A percentile compares a stretch with the other conserved stretches of the same genome.
Conservation (phyloP, 2,888 invertebrate species). For the Mellilla xanthometata region DNA sequence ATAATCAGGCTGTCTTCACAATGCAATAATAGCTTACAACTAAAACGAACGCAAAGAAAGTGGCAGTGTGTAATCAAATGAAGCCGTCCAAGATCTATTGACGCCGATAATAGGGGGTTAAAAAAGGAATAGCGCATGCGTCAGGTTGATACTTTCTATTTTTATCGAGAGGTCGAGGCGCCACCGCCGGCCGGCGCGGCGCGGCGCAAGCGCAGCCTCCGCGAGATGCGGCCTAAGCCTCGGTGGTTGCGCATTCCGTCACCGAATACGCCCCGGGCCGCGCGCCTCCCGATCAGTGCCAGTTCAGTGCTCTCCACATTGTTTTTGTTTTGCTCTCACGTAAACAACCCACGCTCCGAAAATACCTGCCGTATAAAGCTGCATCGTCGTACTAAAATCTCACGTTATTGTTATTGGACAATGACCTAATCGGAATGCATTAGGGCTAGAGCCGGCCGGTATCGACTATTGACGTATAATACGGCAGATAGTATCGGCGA, state of each 20-base stretch:
- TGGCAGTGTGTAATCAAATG: slow-evolving; percentile 53
- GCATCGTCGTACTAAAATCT: slow-evolving; percentile 18
- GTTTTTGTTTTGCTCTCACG: slow-evolving; percentile 44
- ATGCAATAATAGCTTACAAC: slow-evolving; percentile 27
- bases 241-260: slow-evolving; percentile 73
- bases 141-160: slow-evolving; percentile 78
- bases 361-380: slow-evolving; percentile 16
- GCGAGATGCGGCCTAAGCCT: slow-evolving; percentile 46
- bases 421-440: slow-evolving; percentile 70
- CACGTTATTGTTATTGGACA: slow-evolving; percentile 48
- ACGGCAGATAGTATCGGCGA: slow-evolving; percentile 45
- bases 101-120: slow-evolving; percentile 68
- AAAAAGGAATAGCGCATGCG: slow-evolving; percentile 68
- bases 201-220: slow-evolving; percentile 47
- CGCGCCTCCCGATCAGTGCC: slow-evolving; percentile 56
- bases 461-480: slow-evolving; percentile 61
- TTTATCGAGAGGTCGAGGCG: slow-evolving; percentile 73
- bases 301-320: slow-evolving; percentile 47
- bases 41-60: slow-evolving; percentile 48
- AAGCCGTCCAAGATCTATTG: slow-evolving; percentile 55
- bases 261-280: slow-evolving; percentile 69
- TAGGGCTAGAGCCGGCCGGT: slow-evolving; percentile 56
- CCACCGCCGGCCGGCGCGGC: no score
- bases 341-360: slow-evolving; percentile 24
- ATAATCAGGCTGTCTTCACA: slow-evolving; percentile 30